These are phyloP conservation scores for Isotomurus palustris DNA, from an alignment of 2,888 invertebrate genomes.

Conservation along the genomic window DNA sequence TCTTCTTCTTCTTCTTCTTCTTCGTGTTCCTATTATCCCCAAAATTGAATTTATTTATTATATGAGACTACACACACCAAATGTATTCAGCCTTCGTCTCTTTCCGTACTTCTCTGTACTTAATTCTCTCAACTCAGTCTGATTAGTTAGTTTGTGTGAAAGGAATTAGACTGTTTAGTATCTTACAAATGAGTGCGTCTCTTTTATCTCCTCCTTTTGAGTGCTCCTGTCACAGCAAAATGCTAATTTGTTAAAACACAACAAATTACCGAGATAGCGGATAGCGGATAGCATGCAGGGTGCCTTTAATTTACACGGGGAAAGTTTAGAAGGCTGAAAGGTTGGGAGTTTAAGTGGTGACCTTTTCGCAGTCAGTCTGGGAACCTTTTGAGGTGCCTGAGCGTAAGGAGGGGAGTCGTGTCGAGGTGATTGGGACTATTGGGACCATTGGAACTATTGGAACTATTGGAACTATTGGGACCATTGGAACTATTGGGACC, in stretches of 20 bases:
- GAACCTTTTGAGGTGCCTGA: no score
- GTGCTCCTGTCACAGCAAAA: slow-evolving; percentile 7
- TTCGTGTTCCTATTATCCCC: background rate
- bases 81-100: background rate
- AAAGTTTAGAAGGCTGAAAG: no score
- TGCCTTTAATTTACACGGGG: no score
- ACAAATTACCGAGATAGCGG: no score
- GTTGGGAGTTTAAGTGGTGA: no score
- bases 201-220: slow-evolving; percentile 9
- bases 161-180: slow-evolving; percentile 3
- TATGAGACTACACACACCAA: slow-evolving; percentile 5
- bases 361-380: no score
- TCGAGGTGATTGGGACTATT: no score
- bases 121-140: background rate
- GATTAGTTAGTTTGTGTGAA: slow-evolving; percentile 11
- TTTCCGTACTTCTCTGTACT: background rate
- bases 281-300: no score
- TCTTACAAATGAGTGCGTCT: background rate
- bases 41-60: slow-evolving; percentile 14
- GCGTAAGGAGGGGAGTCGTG: no score
- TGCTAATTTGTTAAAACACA: slow-evolving; percentile 12
- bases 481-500: no score
- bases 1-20: background rate
- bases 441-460: no score
- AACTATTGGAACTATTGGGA: no score